Evolutionary conservation across 2,888 invertebrate genomes (phyloP).

Genomic region (Carterocephalus palaemon): DNA sequence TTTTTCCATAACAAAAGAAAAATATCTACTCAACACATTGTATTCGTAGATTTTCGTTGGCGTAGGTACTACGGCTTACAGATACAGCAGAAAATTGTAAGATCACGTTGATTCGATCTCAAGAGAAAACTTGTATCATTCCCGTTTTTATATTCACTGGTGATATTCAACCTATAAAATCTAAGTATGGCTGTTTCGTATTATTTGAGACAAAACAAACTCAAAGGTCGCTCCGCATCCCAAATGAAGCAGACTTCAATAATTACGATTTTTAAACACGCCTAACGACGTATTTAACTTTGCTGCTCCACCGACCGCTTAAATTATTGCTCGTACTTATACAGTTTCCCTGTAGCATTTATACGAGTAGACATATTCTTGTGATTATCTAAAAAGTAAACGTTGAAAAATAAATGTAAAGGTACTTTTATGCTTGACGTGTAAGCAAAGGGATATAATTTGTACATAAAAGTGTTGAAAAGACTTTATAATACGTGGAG

Average conservation of each 20-base stretch:
- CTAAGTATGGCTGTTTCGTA: constrained; percentile 28
- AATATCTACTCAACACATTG: no score
- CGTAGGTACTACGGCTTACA: constrained; percentile 29
- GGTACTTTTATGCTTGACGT: constrained; percentile 59
- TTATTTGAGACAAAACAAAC: constrained; percentile 29
- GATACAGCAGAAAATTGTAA: constrained; percentile 42
- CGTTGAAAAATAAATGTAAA: constrained; percentile 46
- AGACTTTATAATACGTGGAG: constrained; percentile 66
- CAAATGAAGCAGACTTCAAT: constrained; percentile 34
- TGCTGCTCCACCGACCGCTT: constrained; percentile 24
- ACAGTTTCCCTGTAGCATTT: constrained; percentile 22
- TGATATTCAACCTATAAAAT: constrained; percentile 37
- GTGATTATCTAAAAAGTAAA: constrained; percentile 39
- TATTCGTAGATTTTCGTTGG: constrained; percentile 2
- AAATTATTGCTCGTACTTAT: constrained; percentile 23
- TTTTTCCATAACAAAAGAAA: no score
- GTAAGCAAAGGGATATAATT: constrained; percentile 62
- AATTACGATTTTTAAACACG: constrained; percentile 31
- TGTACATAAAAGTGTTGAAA: constrained; percentile 58
- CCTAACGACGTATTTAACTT: constrained; percentile 41
- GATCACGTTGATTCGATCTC: constrained; percentile 47
- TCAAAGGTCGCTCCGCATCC: constrained; percentile 32
- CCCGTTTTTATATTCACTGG: constrained; percentile 41
- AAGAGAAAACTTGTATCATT: constrained; percentile 52
- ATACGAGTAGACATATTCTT: constrained; percentile 32